phyloP scores from a whole-genome alignment of 1,140 invertebrate genomes.

The Monomorium pharaonis region DNA sequence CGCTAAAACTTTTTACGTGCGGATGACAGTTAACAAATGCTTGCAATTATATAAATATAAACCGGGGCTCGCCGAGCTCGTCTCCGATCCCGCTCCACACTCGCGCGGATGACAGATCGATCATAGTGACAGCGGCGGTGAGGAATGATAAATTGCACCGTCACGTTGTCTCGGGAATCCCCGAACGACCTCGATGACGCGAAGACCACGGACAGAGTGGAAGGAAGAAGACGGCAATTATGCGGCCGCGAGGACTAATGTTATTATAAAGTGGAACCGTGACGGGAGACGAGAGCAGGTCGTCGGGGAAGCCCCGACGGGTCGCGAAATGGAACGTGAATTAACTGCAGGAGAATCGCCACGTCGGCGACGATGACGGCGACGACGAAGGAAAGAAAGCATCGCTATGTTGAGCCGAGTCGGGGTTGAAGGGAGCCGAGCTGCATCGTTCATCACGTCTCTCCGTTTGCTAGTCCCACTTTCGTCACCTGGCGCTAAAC shows the following conservation, averaged over 20 bases:
- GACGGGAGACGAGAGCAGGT: slow-evolving; percentile 13
- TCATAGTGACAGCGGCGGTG: slow-evolving; percentile 16
- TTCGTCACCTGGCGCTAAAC: slow-evolving; percentile 13
- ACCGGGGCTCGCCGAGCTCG: neutral
- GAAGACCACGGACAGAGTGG: slow-evolving; percentile 22
- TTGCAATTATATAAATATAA: slow-evolving; percentile 42
- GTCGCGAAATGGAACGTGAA: slow-evolving; percentile 33
- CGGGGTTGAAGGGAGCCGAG: neutral
- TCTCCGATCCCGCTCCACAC: neutral
- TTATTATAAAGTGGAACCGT: slow-evolving; percentile 33
- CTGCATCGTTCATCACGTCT: slow-evolving; percentile 10
- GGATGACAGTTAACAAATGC: slow-evolving; percentile 41
- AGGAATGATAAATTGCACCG: slow-evolving; percentile 48
- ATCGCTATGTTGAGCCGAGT: neutral
- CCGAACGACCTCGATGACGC: slow-evolving; percentile 27
- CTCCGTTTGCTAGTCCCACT: neutral
- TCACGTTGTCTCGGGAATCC: slow-evolving; percentile 38
- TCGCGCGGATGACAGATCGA: slow-evolving; percentile 19
- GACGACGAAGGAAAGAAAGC: neutral
- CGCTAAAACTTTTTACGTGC: neutral
- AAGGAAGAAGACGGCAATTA: slow-evolving; percentile 43
- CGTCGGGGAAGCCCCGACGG: neutral
- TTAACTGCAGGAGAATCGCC: slow-evolving; percentile 34
- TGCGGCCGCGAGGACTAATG: slow-evolving; percentile 32
- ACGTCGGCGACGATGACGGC: neutral